These are phyloP conservation scores for Ryuthela nishihirai DNA, from an alignment of 2,888 invertebrate species.

Conservation along the genomic window DNA sequence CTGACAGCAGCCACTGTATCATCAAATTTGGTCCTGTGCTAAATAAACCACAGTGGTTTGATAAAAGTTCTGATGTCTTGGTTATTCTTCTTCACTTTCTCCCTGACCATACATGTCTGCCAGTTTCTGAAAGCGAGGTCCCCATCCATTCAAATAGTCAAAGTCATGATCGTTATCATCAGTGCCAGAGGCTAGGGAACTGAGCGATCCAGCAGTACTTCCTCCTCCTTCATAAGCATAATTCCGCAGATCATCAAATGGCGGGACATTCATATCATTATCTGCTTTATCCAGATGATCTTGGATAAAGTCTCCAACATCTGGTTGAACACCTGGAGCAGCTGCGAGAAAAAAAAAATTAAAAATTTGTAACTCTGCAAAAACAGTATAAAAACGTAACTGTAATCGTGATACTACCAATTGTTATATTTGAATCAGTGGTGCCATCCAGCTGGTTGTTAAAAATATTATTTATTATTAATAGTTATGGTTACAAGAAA, in stretches of 20 bases:
- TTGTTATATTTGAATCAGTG: too few relatives aligned
- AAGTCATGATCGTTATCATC: conserved; percentile 91
- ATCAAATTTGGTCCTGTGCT: background rate
- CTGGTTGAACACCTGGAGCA: conserved; percentile 64
- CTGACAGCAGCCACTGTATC: background rate
- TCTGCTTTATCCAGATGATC: conserved; percentile 82
- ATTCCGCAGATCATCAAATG: conserved; percentile 93
- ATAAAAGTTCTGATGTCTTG: too few relatives aligned
- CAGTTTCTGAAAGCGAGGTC: conserved; percentile 89
- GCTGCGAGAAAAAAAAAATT: conserved; percentile 44
- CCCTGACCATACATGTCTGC: conserved; percentile 94
- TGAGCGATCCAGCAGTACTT: conserved; percentile 86
- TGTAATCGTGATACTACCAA: too few relatives aligned
- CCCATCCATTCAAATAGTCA: conserved; percentile 90
- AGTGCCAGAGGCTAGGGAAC: conserved; percentile 84
- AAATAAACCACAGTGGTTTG: too few relatives aligned
- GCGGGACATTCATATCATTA: conserved; percentile 82
- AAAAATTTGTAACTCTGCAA: too few relatives aligned
- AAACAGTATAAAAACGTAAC: too few relatives aligned
- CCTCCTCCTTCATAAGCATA: conserved; percentile 98
- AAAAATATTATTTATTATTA: too few relatives aligned
- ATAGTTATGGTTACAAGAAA: too few relatives aligned
- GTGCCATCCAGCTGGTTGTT: too few relatives aligned
- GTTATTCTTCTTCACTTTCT: conserved; percentile 69
- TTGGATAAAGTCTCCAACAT: conserved; percentile 84